Evolutionary conservation across 2,888 invertebrate genomes (phyloP).

Genomic region (Drosophila mimetica): DNA sequence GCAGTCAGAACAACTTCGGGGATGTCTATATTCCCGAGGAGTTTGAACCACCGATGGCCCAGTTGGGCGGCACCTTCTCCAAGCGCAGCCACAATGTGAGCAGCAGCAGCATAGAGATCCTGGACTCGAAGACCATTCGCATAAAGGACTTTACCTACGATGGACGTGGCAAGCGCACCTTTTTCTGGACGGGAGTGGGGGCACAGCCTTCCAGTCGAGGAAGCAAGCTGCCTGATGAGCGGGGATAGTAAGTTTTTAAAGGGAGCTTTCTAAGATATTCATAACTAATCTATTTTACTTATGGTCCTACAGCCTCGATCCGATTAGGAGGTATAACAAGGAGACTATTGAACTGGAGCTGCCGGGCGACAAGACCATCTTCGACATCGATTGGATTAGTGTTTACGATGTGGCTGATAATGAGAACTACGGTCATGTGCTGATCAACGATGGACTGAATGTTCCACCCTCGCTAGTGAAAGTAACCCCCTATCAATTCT

Average conservation of each 20-base stretch:
- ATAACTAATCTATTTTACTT: background rate
- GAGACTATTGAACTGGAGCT: slow-evolving; percentile 90
- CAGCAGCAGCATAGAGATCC: slow-evolving; percentile 89
- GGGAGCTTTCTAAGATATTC: background rate
- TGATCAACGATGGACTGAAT: slow-evolving; percentile 92
- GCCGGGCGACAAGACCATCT: slow-evolving; percentile 92
- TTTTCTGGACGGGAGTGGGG: slow-evolving; percentile 95
- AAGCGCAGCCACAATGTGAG: slow-evolving; percentile 88
- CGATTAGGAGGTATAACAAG: slow-evolving; percentile 89
- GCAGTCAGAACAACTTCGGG: slow-evolving; percentile 94
- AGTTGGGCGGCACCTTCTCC: slow-evolving; percentile 86
- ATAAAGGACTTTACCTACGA: slow-evolving; percentile 92
- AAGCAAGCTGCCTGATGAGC: slow-evolving; percentile 93
- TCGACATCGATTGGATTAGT: slow-evolving; percentile 93
- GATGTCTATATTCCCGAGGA: slow-evolving; percentile 96
- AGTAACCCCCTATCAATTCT: slow-evolving; percentile 87
- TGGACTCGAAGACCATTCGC: slow-evolving; percentile 92
- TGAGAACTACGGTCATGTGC: slow-evolving; percentile 89
- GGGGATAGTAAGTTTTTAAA: slow-evolving; percentile 93
- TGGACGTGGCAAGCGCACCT: slow-evolving; percentile 90
- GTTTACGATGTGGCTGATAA: slow-evolving; percentile 90
- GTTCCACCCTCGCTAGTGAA: slow-evolving; percentile 93
- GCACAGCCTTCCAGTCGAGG: slow-evolving; percentile 94
- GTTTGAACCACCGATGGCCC: slow-evolving; percentile 92
- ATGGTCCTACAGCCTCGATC: slow-evolving; percentile 88